A percentile compares a stretch with the other conserved stretches of the same genome.
Conservation (phyloP, 2,888 invertebrate genomes). For the Lasioglossum zephyrum region DNA sequence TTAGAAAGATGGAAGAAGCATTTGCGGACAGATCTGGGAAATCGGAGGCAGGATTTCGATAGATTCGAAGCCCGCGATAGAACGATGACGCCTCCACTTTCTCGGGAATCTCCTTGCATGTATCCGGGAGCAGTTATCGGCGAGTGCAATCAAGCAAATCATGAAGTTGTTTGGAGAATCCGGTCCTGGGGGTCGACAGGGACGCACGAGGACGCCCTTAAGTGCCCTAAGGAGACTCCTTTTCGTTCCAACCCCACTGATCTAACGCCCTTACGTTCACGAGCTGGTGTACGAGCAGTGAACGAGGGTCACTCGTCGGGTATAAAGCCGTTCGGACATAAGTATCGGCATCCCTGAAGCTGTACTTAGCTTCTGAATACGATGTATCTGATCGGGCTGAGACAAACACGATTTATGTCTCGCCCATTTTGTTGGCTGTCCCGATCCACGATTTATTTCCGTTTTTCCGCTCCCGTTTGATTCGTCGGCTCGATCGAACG, state of each 20-base stretch:
- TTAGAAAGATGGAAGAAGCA: not conserved
- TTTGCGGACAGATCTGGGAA: not conserved
- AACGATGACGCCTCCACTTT: constrained; percentile 55
- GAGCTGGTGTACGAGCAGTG: constrained; percentile 73
- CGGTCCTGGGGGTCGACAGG: constrained; percentile 61
- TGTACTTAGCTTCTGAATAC: constrained; percentile 63
- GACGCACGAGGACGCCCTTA: constrained; percentile 78
- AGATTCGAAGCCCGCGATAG: constrained; percentile 51
- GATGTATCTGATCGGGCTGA: constrained; percentile 56
- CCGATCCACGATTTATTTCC: constrained; percentile 40
- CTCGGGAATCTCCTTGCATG: constrained; percentile 62
- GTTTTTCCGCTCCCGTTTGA: constrained; percentile 16
- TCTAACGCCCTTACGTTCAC: constrained; percentile 77
- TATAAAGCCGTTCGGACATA: constrained; percentile 70
- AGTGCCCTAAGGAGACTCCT: constrained; percentile 82
- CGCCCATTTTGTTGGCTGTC: constrained; percentile 49
- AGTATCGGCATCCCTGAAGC: constrained; percentile 63
- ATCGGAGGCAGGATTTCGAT: constrained; percentile 32
- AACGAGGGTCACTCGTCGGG: constrained; percentile 70
- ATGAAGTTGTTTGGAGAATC: constrained; percentile 80
- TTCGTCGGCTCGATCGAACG: constrained; percentile 28
- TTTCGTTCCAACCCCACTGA: constrained; percentile 78
- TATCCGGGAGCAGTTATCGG: constrained; percentile 72
- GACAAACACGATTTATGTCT: constrained; percentile 55
- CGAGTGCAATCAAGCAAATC: constrained; percentile 80